These are phyloP conservation scores for Apodemus speciosus DNA, from an alignment of 2,113 vertebrate genomes.

Conservation along the genomic window DNA sequence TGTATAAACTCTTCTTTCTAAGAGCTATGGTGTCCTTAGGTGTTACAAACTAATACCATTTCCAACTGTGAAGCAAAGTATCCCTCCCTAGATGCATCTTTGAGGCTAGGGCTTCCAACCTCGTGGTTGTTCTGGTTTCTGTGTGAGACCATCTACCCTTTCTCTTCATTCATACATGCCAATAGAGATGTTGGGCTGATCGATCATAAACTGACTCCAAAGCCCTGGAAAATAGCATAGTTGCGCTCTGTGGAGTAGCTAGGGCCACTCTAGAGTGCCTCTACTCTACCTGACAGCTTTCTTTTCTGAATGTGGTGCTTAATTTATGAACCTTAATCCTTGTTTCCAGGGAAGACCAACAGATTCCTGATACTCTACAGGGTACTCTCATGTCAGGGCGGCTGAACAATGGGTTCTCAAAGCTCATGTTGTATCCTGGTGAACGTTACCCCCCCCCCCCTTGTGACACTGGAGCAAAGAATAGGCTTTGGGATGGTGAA, in stretches of 20 bases:
- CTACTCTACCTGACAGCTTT: not conserved
- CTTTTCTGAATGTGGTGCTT: not conserved
- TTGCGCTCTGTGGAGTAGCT: not conserved
- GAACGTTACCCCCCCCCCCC: conserved; percentile 21
- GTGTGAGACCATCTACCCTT: not conserved
- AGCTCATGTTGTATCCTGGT: not conserved
- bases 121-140: not conserved
- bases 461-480: conserved; percentile 39
- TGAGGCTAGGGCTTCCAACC: not conserved
- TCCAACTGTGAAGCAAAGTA: not conserved
- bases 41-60: not conserved
- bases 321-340: conserved; percentile 56
- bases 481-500: conserved; percentile 38
- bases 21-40: not conserved
- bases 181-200: not conserved
- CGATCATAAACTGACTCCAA: conserved; percentile 4
- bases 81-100: not conserved
- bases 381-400: not conserved
- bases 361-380: not conserved
- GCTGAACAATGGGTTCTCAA: not conserved
- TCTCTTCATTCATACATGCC: not conserved
- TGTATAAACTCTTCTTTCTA: not conserved
- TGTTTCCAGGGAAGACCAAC: conserved; percentile 43
- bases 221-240: conserved; percentile 5
- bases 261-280: fast-evolving